Evolutionary conservation across 92 coral and sea anemone genomes (phyloP), one percentile per base, ranked within the genome.

Genomic region (Porites lobata): DNA sequence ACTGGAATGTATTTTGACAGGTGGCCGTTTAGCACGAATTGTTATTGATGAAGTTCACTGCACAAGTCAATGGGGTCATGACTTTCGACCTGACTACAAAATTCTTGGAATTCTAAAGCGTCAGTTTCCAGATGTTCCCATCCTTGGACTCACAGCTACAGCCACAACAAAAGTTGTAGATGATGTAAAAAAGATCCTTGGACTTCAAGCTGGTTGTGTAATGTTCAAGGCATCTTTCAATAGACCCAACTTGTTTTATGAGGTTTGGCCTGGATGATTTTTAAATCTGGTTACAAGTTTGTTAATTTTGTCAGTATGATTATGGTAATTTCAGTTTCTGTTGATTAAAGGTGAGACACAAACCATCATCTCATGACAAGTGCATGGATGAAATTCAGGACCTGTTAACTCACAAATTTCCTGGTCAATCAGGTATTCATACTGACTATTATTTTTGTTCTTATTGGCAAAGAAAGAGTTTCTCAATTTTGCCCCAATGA

Each of bases 21-120:
- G 91, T 78, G 95, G 96, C 78, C 86, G 89, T 29, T 76, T 97
- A 15, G 89, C 98, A 14, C 91, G 99, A 80, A 95, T 95, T 50
- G 99, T 97, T 0, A 94, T 97, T 11, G 99, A 97, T 79, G 99
- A 97, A 71, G 98, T 97, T 53, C 99, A 97, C 82, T 97, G 99
- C 87, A 85, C 98, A 9, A 97, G 98, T 65, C 99, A 97, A 82
- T 97, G 99, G 99, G 99, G 99, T 10, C 99, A 97, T 85, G 99
- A 97, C 91, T 97, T 97, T 82, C 89, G 99, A 67, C 99, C 99
- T 54, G 99, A 97, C 77, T 97, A 97, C 88, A 97, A 97, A 88
- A 90, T 95, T 84, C 98, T 97, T 69, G 99, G 99, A 10, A 97
- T 97, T 78, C 82, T 97, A 70, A 97, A 97, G 79, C 92, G 99